phyloP scores from a whole-genome alignment of 2,888 invertebrate species.

The Timandra comae region DNA sequence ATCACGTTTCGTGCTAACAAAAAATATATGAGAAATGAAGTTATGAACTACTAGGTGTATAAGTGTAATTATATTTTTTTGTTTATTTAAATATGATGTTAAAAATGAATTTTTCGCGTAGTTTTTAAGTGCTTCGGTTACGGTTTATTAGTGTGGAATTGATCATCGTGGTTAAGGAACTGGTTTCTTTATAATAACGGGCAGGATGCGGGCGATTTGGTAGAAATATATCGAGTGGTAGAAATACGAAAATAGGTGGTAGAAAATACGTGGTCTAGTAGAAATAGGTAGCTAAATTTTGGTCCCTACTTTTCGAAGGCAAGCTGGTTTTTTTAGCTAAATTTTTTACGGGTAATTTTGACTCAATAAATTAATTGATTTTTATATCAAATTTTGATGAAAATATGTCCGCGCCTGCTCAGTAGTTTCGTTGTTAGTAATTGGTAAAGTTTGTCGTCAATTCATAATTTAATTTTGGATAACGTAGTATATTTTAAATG shows the following conservation, averaged over 20 bases:
- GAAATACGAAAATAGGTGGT: too few species aligned
- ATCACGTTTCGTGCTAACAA: constrained; percentile 54
- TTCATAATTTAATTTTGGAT: constrained; percentile 46
- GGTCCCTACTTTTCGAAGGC: too few species aligned
- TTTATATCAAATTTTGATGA: not conserved
- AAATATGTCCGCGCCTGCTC: constrained; percentile 8
- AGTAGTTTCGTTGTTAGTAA: too few species aligned
- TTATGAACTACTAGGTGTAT: constrained; percentile 60
- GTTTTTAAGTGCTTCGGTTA: constrained; percentile 28
- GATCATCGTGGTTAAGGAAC: constrained; percentile 14
- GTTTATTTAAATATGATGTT: constrained; percentile 49
- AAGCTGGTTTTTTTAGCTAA: too few species aligned
- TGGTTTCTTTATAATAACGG: constrained; percentile 12
- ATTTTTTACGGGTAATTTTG: not conserved
- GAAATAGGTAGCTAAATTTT: too few species aligned
- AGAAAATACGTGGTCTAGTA: too few species aligned
- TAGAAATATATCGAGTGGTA: too few species aligned
- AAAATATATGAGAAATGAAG: constrained; percentile 46
- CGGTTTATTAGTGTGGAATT: constrained; percentile 17
- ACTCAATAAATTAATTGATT: not conserved
- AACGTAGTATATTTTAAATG: constrained; percentile 21
- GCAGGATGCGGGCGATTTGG: constrained; percentile 10
- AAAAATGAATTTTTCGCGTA: constrained; percentile 44
- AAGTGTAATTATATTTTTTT: constrained; percentile 57
- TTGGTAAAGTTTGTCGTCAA: constrained; percentile 40